Percentiles rank a stretch among this genome's conserved stretches.
phyloP scores from a whole-genome alignment of 2,797 vertebrate species.

The Gallinago nigripennis region DNA sequence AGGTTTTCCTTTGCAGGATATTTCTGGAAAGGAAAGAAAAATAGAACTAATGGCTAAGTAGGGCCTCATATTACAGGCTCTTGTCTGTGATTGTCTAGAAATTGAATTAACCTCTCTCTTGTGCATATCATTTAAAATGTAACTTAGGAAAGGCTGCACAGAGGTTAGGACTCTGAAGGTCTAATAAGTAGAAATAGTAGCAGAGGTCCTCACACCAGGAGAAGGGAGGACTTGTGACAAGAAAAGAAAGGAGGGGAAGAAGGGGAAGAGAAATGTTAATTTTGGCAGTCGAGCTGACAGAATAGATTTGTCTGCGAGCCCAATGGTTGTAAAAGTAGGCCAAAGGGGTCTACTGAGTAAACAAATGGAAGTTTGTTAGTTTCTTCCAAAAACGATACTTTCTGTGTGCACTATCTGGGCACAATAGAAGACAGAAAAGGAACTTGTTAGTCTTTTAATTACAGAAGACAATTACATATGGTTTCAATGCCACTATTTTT shows the following conservation, averaged over 20 bases:
- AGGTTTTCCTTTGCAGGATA: constrained; percentile 24
- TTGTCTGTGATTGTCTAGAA: constrained; percentile 44
- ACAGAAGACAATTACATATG: neutral
- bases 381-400: constrained; percentile 20
- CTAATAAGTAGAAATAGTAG: constrained; percentile 37
- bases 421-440: neutral
- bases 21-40: constrained; percentile 58
- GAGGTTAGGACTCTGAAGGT: constrained; percentile 22
- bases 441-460: constrained; percentile 22
- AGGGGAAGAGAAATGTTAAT: constrained; percentile 45
- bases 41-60: neutral
- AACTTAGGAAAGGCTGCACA: constrained; percentile 10
- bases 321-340: constrained; percentile 50
- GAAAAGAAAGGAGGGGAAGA: neutral
- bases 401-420: neutral
- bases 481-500: neutral
- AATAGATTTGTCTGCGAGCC: constrained; percentile 49
- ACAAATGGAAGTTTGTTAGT: constrained; percentile 60
- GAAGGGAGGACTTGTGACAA: neutral
- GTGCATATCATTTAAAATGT: constrained; percentile 16
- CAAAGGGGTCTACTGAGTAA: constrained; percentile 51
- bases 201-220: neutral
- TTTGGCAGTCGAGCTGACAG: constrained; percentile 46
- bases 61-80: constrained; percentile 14
- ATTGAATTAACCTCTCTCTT: constrained; percentile 32